Conservation (phyloP, 1,140 invertebrate species). For the Hyphantria cunea region DNA sequence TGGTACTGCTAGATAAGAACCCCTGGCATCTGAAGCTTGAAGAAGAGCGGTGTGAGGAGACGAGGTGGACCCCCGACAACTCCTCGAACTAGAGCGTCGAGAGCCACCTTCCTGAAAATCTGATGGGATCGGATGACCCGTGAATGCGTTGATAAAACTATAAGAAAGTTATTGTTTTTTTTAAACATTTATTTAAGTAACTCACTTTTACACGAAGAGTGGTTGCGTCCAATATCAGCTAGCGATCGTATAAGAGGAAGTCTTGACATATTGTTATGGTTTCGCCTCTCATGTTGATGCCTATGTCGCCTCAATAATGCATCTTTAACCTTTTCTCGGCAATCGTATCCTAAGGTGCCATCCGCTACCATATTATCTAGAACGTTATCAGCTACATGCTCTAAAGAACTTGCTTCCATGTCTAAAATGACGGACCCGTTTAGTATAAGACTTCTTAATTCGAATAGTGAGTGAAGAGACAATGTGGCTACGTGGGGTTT, state of each 20-base stretch:
- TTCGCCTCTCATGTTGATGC: slow-evolving; percentile 95
- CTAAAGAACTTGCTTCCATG: slow-evolving; percentile 92
- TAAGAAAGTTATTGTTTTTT: slow-evolving; percentile 15
- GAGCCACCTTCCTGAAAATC: slow-evolving; percentile 84
- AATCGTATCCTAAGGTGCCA: slow-evolving; percentile 87
- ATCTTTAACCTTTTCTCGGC: slow-evolving; percentile 92
- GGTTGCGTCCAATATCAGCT: slow-evolving; percentile 97
- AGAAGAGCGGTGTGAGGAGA: slow-evolving; percentile 84
- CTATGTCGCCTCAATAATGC: slow-evolving; percentile 94
- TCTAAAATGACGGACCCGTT: slow-evolving; percentile 96
- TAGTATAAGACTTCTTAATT: slow-evolving; percentile 92
- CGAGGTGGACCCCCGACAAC: slow-evolving; percentile 78
- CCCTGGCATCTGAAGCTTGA: slow-evolving; percentile 85
- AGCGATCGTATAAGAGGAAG: slow-evolving; percentile 97
- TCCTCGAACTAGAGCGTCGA: slow-evolving; percentile 75
- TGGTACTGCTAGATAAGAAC: slow-evolving; percentile 90
- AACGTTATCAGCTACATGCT: slow-evolving; percentile 94
- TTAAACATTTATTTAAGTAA: slow-evolving; percentile 44
- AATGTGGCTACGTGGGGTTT: slow-evolving; percentile 97
- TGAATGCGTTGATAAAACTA: slow-evolving; percentile 17
- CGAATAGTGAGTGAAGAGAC: slow-evolving; percentile 94
- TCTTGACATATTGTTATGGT: slow-evolving; percentile 89
- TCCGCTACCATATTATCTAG: slow-evolving; percentile 95
- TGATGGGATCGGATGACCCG: slow-evolving; percentile 63
- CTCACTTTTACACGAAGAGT: slow-evolving; percentile 98